A percentile compares a stretch with the other conserved stretches of the same genome.
These are phyloP conservation scores for Sinocyclocheilus anshuiensis DNA, from an alignment of 2,113 vertebrate genomes.

Conservation along the genomic window DNA sequence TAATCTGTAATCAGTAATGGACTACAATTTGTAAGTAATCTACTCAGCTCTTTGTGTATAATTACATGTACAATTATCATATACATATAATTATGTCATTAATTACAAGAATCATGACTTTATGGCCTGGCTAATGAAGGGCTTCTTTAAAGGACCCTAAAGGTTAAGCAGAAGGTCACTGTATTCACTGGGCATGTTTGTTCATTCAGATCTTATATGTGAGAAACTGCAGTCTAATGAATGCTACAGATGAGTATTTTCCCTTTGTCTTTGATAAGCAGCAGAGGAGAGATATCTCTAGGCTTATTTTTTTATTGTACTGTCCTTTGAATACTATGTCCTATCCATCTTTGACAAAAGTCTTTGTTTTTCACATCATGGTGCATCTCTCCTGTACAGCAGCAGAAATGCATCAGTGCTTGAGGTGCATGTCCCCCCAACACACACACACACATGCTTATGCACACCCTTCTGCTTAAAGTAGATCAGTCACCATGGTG, in stretches of 20 bases:
- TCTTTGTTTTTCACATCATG: neutral
- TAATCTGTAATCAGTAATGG: no score
- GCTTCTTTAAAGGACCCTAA: neutral
- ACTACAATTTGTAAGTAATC: no score
- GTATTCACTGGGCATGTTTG: neutral
- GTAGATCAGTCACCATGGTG: conserved; percentile 59
- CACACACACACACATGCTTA: conserved; percentile 20
- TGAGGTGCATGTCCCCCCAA: conserved; percentile 29
- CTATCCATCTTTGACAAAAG: neutral
- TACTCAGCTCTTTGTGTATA: no score
- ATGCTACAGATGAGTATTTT: neutral
- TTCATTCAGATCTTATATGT: neutral
- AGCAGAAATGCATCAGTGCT: conserved; percentile 33
- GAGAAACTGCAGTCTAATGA: neutral
- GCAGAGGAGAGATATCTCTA: neutral
- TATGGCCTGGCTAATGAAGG: neutral
- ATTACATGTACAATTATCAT: no score
- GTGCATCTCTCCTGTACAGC: neutral
- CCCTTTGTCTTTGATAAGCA: neutral
- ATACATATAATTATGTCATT: neutral
- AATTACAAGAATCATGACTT: neutral
- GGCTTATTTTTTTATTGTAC: neutral
- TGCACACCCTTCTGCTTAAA: conserved; percentile 41
- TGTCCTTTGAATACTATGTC: neutral
- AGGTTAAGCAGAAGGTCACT: neutral